A percentile compares a stretch with the other conserved stretches of the same genome.
phyloP scores from a whole-genome alignment of 1,140 invertebrate genomes.

The Pteromalus puparum region DNA sequence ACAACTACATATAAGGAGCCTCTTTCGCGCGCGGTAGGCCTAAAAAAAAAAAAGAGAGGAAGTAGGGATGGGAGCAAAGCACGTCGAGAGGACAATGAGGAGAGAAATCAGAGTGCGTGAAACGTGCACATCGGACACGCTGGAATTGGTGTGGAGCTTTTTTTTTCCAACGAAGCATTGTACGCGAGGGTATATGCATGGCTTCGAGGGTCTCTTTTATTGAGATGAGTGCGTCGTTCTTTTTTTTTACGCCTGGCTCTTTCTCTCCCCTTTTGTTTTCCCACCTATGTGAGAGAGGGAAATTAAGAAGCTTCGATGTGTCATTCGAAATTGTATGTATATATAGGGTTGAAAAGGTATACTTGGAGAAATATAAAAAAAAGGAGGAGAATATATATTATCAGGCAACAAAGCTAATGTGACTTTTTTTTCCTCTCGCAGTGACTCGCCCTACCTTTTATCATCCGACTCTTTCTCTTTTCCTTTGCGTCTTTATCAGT shows the following conservation, averaged over 20 bases:
- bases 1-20: background rate
- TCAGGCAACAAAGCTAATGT: no score
- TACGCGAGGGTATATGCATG: background rate
- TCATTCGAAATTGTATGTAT: no score
- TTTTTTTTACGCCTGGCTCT: background rate
- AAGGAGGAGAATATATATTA: no score
- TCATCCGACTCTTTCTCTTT: background rate
- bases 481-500: constrained; percentile 15
- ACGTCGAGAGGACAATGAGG: constrained; percentile 4
- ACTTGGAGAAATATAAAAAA: no score
- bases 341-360: no score
- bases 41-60: background rate
- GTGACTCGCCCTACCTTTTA: background rate
- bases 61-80: background rate
- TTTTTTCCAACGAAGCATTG: background rate
- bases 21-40: no score
- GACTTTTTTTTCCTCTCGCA: background rate
- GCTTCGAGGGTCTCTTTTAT: constrained; percentile 38
- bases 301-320: background rate
- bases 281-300: background rate
- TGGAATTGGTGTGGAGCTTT: background rate
- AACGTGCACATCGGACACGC: background rate
- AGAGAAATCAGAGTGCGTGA: constrained; percentile 22
- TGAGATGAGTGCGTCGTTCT: constrained; percentile 15
- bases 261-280: constrained; percentile 25